Percentiles rank a stretch among this genome's conserved stretches.
These are phyloP conservation scores for Leptopterna dolabrata DNA, from an alignment of 2,888 invertebrate genomes.

Conservation along the genomic window DNA sequence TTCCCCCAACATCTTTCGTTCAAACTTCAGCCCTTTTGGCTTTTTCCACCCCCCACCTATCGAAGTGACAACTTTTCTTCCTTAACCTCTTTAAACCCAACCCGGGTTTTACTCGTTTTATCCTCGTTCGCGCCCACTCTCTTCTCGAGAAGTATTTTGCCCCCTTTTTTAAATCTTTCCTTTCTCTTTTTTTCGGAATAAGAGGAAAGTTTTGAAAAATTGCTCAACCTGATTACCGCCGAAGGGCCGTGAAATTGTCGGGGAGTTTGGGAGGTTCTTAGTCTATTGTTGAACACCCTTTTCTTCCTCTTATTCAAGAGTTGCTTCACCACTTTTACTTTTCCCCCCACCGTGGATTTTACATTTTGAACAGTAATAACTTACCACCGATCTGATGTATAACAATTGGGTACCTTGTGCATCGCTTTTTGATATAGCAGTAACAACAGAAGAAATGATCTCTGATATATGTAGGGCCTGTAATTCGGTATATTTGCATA, in stretches of 20 bases:
- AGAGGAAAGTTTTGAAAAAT: constrained; percentile 3
- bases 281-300: not conserved
- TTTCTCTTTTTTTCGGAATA: not conserved
- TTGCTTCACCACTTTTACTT: not conserved
- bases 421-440: too few species aligned
- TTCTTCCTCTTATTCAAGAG: not conserved
- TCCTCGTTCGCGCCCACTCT: not conserved
- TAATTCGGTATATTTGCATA: too few species aligned
- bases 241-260: constrained; percentile 7
- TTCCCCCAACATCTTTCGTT: constrained; percentile 52
- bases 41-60: constrained; percentile 7
- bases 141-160: too few species aligned
- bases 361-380: not conserved
- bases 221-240: not conserved
- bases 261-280: not conserved
- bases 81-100: not conserved
- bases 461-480: too few species aligned
- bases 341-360: not conserved
- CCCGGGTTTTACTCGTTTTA: not conserved
- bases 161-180: not conserved
- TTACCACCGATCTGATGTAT: too few species aligned
- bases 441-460: too few species aligned
- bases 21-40: constrained; percentile 46
- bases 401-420: too few species aligned
- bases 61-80: constrained; percentile 52